Percentiles rank a stretch among this genome's conserved stretches.
Conservation (phyloP, 2,888 invertebrate genomes). For the Panzeria rudis region DNA sequence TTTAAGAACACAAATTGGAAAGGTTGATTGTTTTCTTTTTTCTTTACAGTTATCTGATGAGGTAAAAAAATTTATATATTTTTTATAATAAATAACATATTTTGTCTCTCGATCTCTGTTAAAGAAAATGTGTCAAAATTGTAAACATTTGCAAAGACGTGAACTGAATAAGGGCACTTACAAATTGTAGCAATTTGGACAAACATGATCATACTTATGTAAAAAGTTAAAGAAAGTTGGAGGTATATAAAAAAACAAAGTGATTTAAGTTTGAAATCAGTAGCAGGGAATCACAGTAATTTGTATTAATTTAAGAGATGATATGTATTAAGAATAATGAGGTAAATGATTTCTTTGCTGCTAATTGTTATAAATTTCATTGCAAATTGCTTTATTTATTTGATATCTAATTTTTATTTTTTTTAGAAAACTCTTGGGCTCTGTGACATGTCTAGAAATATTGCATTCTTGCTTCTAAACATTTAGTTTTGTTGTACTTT, state of each 20-base stretch:
- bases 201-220: background rate
- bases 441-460: constrained; percentile 22
- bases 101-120: constrained; percentile 6
- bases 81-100: constrained; percentile 59
- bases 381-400: background rate
- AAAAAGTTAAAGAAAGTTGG: background rate
- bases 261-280: background rate
- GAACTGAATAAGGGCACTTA: constrained; percentile 47
- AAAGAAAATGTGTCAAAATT: constrained; percentile 69
- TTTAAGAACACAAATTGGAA: constrained; percentile 62
- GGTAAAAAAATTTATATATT: constrained; percentile 1
- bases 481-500: background rate
- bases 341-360: no score
- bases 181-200: constrained; percentile 37
- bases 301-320: background rate
- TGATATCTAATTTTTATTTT: background rate
- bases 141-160: constrained; percentile 54
- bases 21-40: background rate
- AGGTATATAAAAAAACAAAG: background rate
- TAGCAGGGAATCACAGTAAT: background rate
- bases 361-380: no score
- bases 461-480: constrained; percentile 31
- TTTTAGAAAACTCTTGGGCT: background rate
- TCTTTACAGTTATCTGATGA: constrained; percentile 29
- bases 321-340: background rate